Percentiles rank a stretch among this genome's conserved stretches.
These are phyloP conservation scores for Brotula barbata DNA, from an alignment of 2,797 vertebrate genomes.

Conservation along the genomic window DNA sequence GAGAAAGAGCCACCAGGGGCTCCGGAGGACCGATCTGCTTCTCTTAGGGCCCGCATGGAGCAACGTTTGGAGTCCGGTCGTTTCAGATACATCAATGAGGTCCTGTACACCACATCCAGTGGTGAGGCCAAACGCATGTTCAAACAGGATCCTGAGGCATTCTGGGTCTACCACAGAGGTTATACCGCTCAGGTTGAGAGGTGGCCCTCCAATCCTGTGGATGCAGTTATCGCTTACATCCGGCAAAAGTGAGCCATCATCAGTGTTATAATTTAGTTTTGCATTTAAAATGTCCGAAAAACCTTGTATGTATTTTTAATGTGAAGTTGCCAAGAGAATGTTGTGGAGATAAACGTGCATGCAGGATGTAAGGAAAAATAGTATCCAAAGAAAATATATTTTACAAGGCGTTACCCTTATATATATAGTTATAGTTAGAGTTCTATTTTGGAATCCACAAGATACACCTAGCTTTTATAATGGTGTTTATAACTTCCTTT, in stretches of 20 bases:
- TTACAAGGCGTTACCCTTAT: too few species aligned
- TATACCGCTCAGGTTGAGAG: slow-evolving; percentile 86
- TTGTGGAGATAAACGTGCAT: too few species aligned
- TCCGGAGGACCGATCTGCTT: slow-evolving; percentile 61
- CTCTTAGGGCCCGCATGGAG: slow-evolving; percentile 84
- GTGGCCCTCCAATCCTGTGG: slow-evolving; percentile 89
- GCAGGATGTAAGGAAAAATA: too few species aligned
- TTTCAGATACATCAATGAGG: slow-evolving; percentile 92
- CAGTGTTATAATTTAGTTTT: too few species aligned
- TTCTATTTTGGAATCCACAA: too few species aligned
- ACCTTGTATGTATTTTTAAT: too few species aligned
- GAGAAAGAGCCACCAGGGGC: slow-evolving; percentile 19
- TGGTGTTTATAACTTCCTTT: too few species aligned
- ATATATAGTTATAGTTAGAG: too few species aligned
- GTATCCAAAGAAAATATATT: too few species aligned
- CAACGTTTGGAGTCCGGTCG: slow-evolving; percentile 84
- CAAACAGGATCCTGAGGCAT: slow-evolving; percentile 83
- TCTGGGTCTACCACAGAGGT: slow-evolving; percentile 87
- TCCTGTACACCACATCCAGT: slow-evolving; percentile 85
- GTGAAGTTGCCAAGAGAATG: too few species aligned
- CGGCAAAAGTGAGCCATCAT: slow-evolving; percentile 73
- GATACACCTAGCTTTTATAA: too few species aligned
- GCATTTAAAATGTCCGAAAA: too few species aligned
- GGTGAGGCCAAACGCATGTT: slow-evolving; percentile 84
- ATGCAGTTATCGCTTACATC: slow-evolving; percentile 83